Percentiles rank a stretch among this genome's conserved stretches.
Evolutionary conservation across 2,797 vertebrate genomes (phyloP).

Genomic region (Streptopelia turtur): DNA sequence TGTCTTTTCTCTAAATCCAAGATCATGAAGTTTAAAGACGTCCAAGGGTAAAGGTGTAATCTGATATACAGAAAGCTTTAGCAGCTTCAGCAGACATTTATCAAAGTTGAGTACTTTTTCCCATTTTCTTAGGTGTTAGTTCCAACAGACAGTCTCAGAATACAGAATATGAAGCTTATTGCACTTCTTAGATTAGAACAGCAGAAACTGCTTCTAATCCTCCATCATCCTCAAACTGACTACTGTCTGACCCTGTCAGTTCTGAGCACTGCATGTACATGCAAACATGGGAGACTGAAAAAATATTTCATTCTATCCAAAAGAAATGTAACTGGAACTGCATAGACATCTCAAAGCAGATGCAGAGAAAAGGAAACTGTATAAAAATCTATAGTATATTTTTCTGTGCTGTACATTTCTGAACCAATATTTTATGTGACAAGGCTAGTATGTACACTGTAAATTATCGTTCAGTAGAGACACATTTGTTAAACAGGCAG

Average conservation of each 20-base stretch:
- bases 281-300: background rate
- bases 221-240: conserved; percentile 42
- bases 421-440: background rate
- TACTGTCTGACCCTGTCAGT: conserved; percentile 26
- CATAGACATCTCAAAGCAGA: background rate
- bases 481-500: background rate
- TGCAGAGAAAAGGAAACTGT: background rate
- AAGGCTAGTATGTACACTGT: background rate
- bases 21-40: background rate
- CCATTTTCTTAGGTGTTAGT: conserved; percentile 11
- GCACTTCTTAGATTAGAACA: background rate
- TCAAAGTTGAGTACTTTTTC: background rate
- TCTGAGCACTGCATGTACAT: background rate
- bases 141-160: conserved; percentile 23
- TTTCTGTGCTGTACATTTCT: background rate
- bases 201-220: conserved; percentile 57
- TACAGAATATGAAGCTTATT: conserved; percentile 23
- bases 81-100: conserved; percentile 13
- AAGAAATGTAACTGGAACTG: background rate
- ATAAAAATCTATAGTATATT: background rate
- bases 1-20: background rate
- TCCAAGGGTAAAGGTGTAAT: background rate
- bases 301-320: conserved; percentile 26
- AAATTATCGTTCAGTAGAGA: background rate
- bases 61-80: background rate